phyloP scores from a whole-genome alignment of 2,888 invertebrate genomes.

The Cerceris rybyensis region DNA sequence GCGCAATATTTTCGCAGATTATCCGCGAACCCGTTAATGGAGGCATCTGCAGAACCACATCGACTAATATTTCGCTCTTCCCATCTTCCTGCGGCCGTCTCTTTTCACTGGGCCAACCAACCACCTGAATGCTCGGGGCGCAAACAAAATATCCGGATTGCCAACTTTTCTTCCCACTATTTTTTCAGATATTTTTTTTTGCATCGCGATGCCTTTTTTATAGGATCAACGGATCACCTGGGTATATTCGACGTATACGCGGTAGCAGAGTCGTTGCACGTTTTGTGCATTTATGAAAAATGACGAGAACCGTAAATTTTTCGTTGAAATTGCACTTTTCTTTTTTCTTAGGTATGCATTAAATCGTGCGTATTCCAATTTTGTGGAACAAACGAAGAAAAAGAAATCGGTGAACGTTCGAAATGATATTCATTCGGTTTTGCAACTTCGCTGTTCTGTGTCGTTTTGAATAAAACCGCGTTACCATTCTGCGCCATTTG shows the following conservation, averaged over 20 bases:
- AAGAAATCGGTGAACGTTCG: too few species aligned
- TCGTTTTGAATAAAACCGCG: background rate
- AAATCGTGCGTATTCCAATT: too few species aligned
- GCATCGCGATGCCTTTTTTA: background rate
- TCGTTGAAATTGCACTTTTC: too few species aligned
- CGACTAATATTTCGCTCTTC: constrained; percentile 31
- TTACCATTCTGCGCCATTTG: background rate
- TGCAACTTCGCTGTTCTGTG: background rate
- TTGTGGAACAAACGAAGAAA: too few species aligned
- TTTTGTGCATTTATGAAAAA: background rate
- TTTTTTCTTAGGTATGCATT: too few species aligned
- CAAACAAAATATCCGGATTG: background rate
- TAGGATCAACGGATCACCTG: background rate
- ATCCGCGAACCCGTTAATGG: constrained; percentile 47
- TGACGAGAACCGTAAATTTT: background rate
- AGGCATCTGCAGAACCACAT: constrained; percentile 29
- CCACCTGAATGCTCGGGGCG: background rate
- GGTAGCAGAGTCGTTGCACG: too few species aligned
- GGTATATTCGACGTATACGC: too few species aligned
- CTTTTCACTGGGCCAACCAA: background rate
- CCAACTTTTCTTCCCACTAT: background rate
- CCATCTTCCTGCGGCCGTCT: background rate
- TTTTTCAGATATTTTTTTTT: constrained; percentile 1
- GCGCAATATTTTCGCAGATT: constrained; percentile 64
- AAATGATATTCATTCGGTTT: too few species aligned